Evolutionary conservation across 2,888 invertebrate genomes (phyloP), one percentile per base, ranked within the genome.

Genomic region (Lithophane semibrunnea): DNA sequence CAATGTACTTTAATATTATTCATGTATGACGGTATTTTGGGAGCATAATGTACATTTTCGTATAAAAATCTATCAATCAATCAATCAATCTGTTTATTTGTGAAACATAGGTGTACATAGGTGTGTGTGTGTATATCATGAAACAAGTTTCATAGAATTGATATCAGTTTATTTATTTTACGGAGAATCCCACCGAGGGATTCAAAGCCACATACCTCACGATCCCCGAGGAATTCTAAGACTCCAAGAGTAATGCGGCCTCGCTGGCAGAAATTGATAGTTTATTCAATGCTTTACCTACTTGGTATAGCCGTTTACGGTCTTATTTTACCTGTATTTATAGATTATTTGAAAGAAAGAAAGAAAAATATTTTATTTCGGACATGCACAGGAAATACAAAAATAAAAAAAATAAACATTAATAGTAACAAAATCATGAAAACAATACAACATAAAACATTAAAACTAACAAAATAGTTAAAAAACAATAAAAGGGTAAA

Each of bases 221-320:
- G 13, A 67, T 76, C 70, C 70, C 61, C 3, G 5, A 56, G 70
- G 70, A 77, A 81, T 81, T 52, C 13, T 16, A 21, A 29, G 24
- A 12, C 44, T 49, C 21, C 42, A 54, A 44, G 58, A 76, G 49
- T 75, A 66, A 64, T 64, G 63, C 16, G 52, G 21, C 42, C 2
- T n/a, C 3, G 47, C 37, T 63, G 44, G 16, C 24, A 37, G 24
- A 44, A 66, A 70, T 61, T 54, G 47, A 81, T 56, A 76, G 42
- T 70, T 67, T 75, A 80, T 73, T 65, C 61, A 54, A 56, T 56
- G 42, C 16, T 60, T 60, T 24, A 12, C 72, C 12, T 71, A 12
- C 72, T 16, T 71, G 29, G 3, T 29, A 13, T n/a, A 56, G n/a
- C 18, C 18, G n/a, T 21, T 44, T 24, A 54, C 37, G 0, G 29